Base-by-base conservation (phyloP, 2,888 invertebrate species). In the Odontothrips loti region DNA sequence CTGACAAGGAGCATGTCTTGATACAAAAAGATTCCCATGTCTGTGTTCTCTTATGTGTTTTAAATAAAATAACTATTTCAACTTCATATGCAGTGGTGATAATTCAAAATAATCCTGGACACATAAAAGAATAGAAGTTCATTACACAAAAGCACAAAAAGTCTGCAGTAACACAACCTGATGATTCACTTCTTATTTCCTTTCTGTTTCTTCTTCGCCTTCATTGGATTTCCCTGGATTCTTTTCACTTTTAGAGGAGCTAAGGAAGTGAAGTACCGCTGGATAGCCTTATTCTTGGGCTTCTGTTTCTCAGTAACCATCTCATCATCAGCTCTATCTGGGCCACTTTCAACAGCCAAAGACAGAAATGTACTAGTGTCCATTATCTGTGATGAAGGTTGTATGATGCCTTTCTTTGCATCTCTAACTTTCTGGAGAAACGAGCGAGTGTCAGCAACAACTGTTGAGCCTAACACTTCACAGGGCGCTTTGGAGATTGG, bases 31-130 rank as follows among this genome's bases (percentile, higher is more conserved):
- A 27, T 75, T 75, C 23, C 68, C 12, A 75, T 75, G 68, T 75
- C 68, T 75, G 68, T 75, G 68, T 75, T 75, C 68, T 75, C 9
- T 75, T 12, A 75, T 27, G 68, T 75, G 68, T 75, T 75, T 75
- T 75, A 9, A 75, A 75, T 75, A 75, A 75, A 75, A 75, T 75
- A 27, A 75, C 23, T 75, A 27, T 12, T 58, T 58, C 58, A 58
- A 11, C 58, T 58, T n/a, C 58, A 58, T 15, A 20, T 15, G 6
- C 58, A 58, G 34, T 43, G 6, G 34, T 43, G 34, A 4, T 43
- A 4, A 43, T 43, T 43, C n/a, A 8, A 1, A 6, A 58, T 58
- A 58, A 58, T 15, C n/a, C n/a, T 15, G 17, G 12, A 15, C 15
- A 20, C 17, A 15, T 2, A 51, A 51, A 51, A 8, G 20, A 51